phyloP scores from a whole-genome alignment of 2,113 vertebrate genomes.

The Orthonyx spaldingii region DNA sequence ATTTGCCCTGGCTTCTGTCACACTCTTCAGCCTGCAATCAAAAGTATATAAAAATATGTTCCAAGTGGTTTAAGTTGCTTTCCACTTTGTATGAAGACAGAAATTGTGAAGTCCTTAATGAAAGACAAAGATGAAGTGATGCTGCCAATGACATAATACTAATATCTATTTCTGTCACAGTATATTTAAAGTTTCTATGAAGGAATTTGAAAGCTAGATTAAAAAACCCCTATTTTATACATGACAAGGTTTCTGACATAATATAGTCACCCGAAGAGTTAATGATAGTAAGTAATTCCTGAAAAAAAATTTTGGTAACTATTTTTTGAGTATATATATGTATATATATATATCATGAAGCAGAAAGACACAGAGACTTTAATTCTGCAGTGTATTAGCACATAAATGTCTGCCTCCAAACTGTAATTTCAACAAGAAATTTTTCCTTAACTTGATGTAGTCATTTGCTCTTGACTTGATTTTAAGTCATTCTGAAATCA shows the following conservation, averaged over 20 bases:
- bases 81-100: neutral
- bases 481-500: neutral
- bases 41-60: neutral
- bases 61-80: neutral
- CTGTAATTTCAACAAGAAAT: neutral
- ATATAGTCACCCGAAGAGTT: neutral
- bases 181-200: neutral
- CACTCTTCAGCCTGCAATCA: neutral
- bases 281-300: neutral
- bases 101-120: neutral
- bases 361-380: neutral
- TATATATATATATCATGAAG: neutral
- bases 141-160: neutral
- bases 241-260: neutral
- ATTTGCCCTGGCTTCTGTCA: neutral
- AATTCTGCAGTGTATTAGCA: neutral
- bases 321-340: neutral
- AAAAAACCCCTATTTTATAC: neutral
- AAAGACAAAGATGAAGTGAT: neutral
- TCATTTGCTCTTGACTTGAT: neutral
- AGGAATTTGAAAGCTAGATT: neutral
- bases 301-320: neutral
- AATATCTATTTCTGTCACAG: neutral
- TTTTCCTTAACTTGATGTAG: neutral
- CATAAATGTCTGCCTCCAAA: neutral